Percentiles rank a stretch among this genome's conserved stretches.
Conservation (phyloP, 2,888 invertebrate species). For the Drosophila nr. medialis region DNA sequence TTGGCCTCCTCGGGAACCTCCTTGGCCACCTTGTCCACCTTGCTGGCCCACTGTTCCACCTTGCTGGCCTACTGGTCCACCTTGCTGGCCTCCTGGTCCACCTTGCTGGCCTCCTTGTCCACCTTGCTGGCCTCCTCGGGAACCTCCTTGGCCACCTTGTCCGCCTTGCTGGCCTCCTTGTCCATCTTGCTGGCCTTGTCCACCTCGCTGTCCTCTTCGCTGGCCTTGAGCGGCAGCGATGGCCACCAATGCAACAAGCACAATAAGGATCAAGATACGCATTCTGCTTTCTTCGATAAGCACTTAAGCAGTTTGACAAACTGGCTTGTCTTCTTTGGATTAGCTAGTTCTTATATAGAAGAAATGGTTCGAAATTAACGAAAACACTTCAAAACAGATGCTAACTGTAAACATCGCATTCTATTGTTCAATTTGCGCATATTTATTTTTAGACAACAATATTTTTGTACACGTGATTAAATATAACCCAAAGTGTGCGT, state of each 20-base stretch:
- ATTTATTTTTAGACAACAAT: background rate
- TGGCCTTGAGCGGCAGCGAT: conserved; percentile 3
- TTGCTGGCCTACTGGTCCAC: background rate
- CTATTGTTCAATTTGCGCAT: conserved; percentile 13
- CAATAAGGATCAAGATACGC: conserved; percentile 19
- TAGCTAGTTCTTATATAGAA: conserved; percentile 4
- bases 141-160: too few species aligned
- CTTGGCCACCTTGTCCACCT: background rate
- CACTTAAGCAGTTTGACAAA: background rate
- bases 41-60: too few species aligned
- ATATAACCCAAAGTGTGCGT: background rate
- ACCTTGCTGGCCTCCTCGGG: background rate
- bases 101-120: background rate
- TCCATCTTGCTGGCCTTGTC: background rate
- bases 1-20: background rate
- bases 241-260: conserved; percentile 14
- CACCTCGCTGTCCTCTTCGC: too few species aligned
- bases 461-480: background rate
- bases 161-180: too few species aligned
- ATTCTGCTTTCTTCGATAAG: conserved; percentile 11
- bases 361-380: too few species aligned
- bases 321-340: background rate
- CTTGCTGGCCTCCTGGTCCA: conserved; percentile 5
- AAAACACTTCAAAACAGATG: conserved; percentile 24
- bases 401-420: conserved; percentile 1